Base-by-base conservation (phyloP, 2,888 invertebrate species). In the Tipula vernalis region DNA sequence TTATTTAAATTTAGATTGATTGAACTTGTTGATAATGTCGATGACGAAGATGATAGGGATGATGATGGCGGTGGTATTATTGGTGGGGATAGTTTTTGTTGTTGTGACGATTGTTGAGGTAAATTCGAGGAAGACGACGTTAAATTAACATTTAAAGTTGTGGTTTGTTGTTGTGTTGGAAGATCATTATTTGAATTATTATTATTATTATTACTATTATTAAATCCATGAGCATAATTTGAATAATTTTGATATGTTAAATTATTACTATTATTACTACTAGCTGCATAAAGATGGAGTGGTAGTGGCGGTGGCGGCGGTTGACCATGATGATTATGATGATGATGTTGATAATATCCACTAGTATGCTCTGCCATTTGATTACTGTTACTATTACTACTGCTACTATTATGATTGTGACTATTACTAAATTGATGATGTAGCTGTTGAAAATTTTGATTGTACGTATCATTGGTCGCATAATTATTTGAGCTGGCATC, bases 141-240 rank as follows among this genome's bases (percentile, higher is more conserved):
- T 71, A 71, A 71, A 71, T 88, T 87, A 89, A 88, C 47, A 87
- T 88, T 28, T 89, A 89, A 87, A 87, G 88, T 3, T 90, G 89
- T 86, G 89, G 89, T 86, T 90, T 90, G 87, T 90, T 90, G 87
- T 91, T 91, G 87, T 90, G 91, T 87, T 90, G 90, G 44, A 90
- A 90, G 87, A 90, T 47, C 71, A 84, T 84, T 84, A 39, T 3
- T 39, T 39, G 36, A 39, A 84, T 84, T 84, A 84, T 84, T 84
- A 84, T 84, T 84, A 42, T 36, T 85, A 86, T 28, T 47, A 18
- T 13, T 42, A 18, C 86, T 42, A 36, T 84, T 47, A 86, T 86
- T 85, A 85, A 42, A 42, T 85, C 41, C 41, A 42, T 85, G 87
- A 51, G 83, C 71, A 86, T 85, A 86, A 83, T 85, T 57, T 47